phyloP scores from a whole-genome alignment of 2,888 invertebrate species.

The Craniophora ligustri region DNA sequence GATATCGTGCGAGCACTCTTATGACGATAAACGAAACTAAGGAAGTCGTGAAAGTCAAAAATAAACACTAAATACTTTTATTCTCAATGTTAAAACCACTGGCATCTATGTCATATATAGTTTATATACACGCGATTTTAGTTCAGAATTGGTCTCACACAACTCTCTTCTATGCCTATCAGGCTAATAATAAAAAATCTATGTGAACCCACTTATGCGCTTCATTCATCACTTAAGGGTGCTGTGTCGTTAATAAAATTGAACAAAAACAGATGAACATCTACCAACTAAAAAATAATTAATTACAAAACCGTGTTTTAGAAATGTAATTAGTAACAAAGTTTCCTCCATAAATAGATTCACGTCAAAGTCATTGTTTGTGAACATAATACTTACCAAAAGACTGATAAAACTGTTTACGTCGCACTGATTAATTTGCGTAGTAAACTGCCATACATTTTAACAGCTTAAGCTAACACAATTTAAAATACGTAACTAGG shows the following conservation, averaged over 20 bases:
- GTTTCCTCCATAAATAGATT: slow-evolving; percentile 24
- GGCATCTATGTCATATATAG: background rate
- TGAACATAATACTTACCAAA: slow-evolving; percentile 41
- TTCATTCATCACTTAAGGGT: background rate
- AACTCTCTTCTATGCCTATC: background rate
- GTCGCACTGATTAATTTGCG: slow-evolving; percentile 15
- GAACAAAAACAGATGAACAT: background rate
- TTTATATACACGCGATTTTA: slow-evolving; percentile 16
- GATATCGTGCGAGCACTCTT: no score
- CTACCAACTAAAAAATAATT: background rate
- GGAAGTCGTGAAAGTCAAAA: no score
- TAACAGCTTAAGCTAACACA: slow-evolving; percentile 48
- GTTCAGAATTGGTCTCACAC: no score
- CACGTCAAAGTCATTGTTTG: slow-evolving; percentile 7
- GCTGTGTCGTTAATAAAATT: background rate
- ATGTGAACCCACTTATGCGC: background rate
- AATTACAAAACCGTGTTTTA: slow-evolving; percentile 29
- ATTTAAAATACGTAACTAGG: slow-evolving; percentile 26
- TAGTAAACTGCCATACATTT: slow-evolving; percentile 36
- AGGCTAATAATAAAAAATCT: background rate
- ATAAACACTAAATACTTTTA: no score
- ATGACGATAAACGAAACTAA: no score
- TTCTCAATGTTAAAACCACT: background rate
- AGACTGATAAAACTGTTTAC: slow-evolving; percentile 17
- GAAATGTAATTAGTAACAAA: slow-evolving; percentile 15